Percentiles rank a stretch among this genome's conserved stretches.
Evolutionary conservation across 1,140 invertebrate genomes (phyloP).

Genomic region (Sinella curviseta): DNA sequence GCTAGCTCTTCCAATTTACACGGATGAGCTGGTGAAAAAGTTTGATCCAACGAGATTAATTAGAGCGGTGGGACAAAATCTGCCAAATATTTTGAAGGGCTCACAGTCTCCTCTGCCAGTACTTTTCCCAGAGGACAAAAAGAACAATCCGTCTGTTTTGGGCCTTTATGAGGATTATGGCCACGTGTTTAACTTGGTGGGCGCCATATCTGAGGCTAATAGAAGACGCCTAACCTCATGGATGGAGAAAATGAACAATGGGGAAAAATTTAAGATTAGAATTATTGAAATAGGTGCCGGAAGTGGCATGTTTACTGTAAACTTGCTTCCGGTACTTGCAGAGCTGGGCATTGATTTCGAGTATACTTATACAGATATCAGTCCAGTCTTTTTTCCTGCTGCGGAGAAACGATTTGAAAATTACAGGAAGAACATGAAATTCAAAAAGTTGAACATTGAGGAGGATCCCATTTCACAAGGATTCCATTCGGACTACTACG

Average conservation of each 20-base stretch:
- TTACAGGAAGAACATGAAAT: neutral
- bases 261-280: neutral
- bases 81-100: neutral
- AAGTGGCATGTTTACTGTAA: neutral
- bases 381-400: slow-evolving; percentile 12
- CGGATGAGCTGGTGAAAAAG: neutral
- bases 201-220: neutral
- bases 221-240: neutral
- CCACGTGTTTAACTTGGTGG: neutral
- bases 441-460: slow-evolving; percentile 40
- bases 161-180: slow-evolving; percentile 4
- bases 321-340: neutral
- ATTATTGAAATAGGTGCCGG: slow-evolving; percentile 34
- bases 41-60: slow-evolving; percentile 7
- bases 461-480: slow-evolving; percentile 40
- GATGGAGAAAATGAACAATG: neutral
- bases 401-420: slow-evolving; percentile 1
- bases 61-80: neutral
- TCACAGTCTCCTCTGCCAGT: slow-evolving; percentile 27
- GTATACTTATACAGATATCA: slow-evolving; percentile 41
- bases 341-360: slow-evolving; percentile 15
- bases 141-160: neutral
- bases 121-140: slow-evolving; percentile 28
- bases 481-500: slow-evolving; percentile 30
- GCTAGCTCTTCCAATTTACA: neutral